Conservation (phyloP, 2,888 invertebrate species). For the Criorhina ranunculi region DNA sequence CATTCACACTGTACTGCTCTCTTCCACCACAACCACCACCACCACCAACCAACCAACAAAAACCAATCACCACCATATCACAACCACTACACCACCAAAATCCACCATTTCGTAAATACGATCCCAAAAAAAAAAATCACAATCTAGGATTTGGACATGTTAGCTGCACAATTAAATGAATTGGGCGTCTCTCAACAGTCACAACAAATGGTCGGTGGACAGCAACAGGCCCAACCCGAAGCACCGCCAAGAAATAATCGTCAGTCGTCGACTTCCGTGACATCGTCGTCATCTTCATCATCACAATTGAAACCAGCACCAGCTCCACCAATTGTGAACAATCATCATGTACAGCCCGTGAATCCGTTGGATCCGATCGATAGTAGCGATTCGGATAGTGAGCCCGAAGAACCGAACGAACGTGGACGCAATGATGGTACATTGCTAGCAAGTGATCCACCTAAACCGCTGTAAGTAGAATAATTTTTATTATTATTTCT, state of each 20-base stretch:
- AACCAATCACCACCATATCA: constrained; percentile 70
- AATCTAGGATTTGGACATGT: constrained; percentile 95
- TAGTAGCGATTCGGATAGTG: constrained; percentile 92
- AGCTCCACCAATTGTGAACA: constrained; percentile 83
- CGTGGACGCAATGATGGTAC: constrained; percentile 96
- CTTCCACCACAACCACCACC: constrained; percentile 69
- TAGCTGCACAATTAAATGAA: constrained; percentile 98
- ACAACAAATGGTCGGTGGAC: constrained; percentile 78
- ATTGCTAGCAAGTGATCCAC: constrained; percentile 97
- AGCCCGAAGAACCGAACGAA: constrained; percentile 92
- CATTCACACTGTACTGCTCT: constrained; percentile 76
- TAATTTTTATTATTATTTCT: constrained; percentile 21
- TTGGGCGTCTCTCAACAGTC: constrained; percentile 89
- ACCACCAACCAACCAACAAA: constrained; percentile 63
- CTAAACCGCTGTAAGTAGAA: constrained; percentile 95
- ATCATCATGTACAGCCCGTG: constrained; percentile 84
- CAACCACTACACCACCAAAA: constrained; percentile 75
- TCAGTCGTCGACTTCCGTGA: constrained; percentile 81
- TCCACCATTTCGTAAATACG: constrained; percentile 71
- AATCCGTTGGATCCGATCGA: constrained; percentile 88
- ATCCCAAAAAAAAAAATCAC: constrained; percentile 80
- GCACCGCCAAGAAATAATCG: constrained; percentile 89
- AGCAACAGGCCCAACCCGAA: constrained; percentile 87
- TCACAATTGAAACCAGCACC: constrained; percentile 82
- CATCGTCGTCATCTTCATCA: constrained; percentile 79